These are phyloP conservation scores for Pachyrhynchus sulphureomaculatus DNA, from an alignment of 1,140 invertebrate genomes.

Conservation along the genomic window DNA sequence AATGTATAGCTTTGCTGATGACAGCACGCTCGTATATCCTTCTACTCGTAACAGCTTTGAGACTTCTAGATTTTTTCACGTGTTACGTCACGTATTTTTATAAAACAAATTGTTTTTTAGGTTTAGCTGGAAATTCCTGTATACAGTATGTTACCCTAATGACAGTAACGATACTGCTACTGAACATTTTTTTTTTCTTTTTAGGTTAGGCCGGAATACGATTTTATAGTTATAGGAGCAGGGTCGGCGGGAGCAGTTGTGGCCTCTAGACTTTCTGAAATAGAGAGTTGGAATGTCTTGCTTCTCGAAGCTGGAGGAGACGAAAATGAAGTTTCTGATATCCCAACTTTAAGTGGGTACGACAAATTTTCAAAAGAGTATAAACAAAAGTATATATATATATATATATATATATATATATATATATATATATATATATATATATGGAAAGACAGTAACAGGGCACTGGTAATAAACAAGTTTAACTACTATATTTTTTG, in stretches of 20 bases:
- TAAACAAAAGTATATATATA: not conserved
- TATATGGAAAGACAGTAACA: too few species aligned
- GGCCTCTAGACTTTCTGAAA: slow-evolving; percentile 82
- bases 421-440: not conserved
- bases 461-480: too few species aligned
- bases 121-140: too few species aligned
- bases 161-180: too few species aligned
- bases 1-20: too few species aligned
- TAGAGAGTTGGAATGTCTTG: slow-evolving; percentile 75
- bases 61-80: too few species aligned
- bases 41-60: too few species aligned
- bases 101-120: too few species aligned
- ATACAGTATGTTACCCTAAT: too few species aligned
- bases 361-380: not conserved
- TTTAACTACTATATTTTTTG: not conserved
- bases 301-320: slow-evolving; percentile 82
- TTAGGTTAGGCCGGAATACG: slow-evolving; percentile 73
- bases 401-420: not conserved
- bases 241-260: slow-evolving; percentile 91
- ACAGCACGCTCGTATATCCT: too few species aligned
- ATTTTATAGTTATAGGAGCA: slow-evolving; percentile 85
- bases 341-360: slow-evolving; percentile 69
- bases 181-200: too few species aligned
- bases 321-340: slow-evolving; percentile 78
- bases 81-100: too few species aligned